phyloP scores from a whole-genome alignment of 2,113 vertebrate genomes.

The Burhinus oedicnemus region DNA sequence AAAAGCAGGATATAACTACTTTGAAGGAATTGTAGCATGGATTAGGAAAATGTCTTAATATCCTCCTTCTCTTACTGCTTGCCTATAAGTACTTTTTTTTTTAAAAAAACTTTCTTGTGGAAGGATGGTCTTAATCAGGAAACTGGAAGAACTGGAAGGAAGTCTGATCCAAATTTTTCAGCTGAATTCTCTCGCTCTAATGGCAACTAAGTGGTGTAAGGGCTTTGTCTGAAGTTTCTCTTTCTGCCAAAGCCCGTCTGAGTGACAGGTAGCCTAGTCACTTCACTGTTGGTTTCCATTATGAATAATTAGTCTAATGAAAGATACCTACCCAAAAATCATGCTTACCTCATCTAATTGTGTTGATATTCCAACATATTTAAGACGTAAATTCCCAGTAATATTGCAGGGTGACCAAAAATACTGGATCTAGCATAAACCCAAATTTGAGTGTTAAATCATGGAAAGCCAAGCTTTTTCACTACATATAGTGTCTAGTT shows the following conservation, averaged over 20 bases:
- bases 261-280: background rate
- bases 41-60: conserved; percentile 23
- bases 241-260: background rate
- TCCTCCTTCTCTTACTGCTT: background rate
- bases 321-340: background rate
- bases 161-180: background rate
- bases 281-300: background rate
- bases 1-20: background rate
- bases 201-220: background rate
- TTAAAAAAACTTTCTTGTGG: background rate
- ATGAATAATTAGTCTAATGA: background rate
- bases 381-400: background rate
- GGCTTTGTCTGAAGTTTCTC: background rate
- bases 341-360: background rate
- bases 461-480: background rate
- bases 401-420: background rate
- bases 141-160: background rate
- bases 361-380: background rate
- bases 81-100: background rate
- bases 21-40: background rate
- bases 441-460: background rate
- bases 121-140: background rate
- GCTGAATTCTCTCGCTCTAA: background rate
- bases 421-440: background rate
- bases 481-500: background rate